phyloP scores from a whole-genome alignment of 92 coral and sea anemone species.

The Paramuricea clavata region DNA sequence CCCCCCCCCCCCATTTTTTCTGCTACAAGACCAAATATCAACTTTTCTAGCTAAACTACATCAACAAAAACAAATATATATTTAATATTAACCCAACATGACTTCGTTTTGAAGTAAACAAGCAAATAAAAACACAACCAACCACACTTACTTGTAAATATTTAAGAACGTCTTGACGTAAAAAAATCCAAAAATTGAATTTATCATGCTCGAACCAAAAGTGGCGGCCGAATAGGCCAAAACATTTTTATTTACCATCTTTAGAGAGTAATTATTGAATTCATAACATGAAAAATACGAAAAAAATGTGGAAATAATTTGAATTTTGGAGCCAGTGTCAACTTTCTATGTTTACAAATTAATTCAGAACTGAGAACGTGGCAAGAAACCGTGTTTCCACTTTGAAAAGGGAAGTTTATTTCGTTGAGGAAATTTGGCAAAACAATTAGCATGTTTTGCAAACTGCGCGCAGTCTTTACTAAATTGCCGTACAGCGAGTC shows the following conservation, averaged over 20 bases:
- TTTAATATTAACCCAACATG: background rate
- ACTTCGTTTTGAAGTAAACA: background rate
- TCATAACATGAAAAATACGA: background rate
- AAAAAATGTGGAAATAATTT: background rate
- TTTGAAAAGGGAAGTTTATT: background rate
- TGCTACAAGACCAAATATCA: no score
- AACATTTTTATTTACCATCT: constrained; percentile 77
- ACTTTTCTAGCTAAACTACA: no score
- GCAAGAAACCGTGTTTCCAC: background rate
- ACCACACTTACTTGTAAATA: constrained; percentile 78
- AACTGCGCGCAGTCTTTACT: background rate
- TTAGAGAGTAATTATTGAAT: background rate
- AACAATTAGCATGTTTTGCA: background rate
- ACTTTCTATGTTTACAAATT: background rate
- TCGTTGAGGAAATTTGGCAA: background rate
- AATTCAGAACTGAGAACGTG: background rate
- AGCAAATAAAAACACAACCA: background rate
- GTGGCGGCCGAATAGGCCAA: constrained; percentile 89
- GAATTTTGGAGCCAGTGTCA: background rate
- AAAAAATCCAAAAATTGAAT: constrained; percentile 87
- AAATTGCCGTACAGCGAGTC: background rate
- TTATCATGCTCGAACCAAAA: constrained; percentile 84
- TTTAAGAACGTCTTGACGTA: constrained; percentile 92
- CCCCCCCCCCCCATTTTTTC: no score
- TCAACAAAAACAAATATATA: background rate